Evolutionary conservation across 1,140 invertebrate species (phyloP), one percentile per base, ranked within the genome.

Genomic region (Dicyema japonicum): DNA sequence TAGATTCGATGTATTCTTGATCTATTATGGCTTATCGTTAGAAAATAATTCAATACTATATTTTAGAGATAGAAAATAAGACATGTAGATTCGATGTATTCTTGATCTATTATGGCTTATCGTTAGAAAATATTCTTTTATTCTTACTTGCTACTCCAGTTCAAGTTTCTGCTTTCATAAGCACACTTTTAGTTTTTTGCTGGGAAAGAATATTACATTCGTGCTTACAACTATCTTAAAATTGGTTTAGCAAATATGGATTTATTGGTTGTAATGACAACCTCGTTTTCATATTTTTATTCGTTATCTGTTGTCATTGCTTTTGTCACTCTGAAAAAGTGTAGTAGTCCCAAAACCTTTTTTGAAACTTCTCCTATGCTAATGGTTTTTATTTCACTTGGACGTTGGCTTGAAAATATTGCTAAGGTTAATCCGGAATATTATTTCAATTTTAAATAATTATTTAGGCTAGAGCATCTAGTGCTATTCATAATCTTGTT

Each of bases 361-460:
- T 97, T 97, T 52, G 88, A 97, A 48, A 92, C 82, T n/a, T 76
- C 85, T 1, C 82, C 85, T 0, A 97, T 97, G 88, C 54, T 97
- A 22, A 56, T 94, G 19, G 67, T 90, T 2, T 97, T 97, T 46
- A 76, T 97, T 11, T 80, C 76, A n/a, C 54, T 94, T 13, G 88
- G 88, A 8, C 51, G 88, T 36, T 94, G 82, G 82, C 48, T 97
- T 33, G 88, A 97, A 46, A 72, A 90, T 40, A 69, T 92, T 22
- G 82, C 85, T 1, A 94, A 94, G 60, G 71, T n/a, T n/a, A n/a
- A n/a, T n/a, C n/a, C n/a, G n/a, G n/a, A n/a, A n/a, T n/a, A n/a
- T n/a, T n/a, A n/a, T n/a, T n/a, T n/a, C n/a, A n/a, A n/a, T n/a
- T n/a, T n/a, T n/a, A n/a, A n/a, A n/a, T n/a, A n/a, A n/a, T n/a